Evolutionary conservation across 2,888 invertebrate genomes (phyloP), one percentile per base, ranked within the genome.

Genomic region (Caenorhabditis parvicauda): DNA sequence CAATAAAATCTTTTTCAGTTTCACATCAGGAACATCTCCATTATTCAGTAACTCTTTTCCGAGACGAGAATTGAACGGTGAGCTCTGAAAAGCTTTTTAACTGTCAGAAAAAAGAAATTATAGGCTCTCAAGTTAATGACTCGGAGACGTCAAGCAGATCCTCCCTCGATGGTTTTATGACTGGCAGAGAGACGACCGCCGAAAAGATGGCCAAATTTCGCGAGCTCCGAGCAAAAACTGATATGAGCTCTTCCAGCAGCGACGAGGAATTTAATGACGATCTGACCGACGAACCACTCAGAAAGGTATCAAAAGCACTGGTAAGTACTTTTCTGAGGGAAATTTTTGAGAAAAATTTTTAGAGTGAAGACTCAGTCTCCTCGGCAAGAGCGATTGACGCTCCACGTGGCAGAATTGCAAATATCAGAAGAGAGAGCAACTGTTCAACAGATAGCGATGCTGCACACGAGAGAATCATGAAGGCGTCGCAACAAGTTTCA

Each of bases 401-500:
- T 14, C 67, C 77, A 3, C 56, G 77, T 14, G 66, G 72, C 14
- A 55, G 77, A 17, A 63, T 77, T 4, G 77, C 75, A 14, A 74
- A 71, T 52, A 79, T 79, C 37, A 57, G 79, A 21, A 60, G 77
- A 2, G 79, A 79, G 45, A 76, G 76, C 29, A 76, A 70, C 53
- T 77, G 77, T 49, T 67, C 70, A 3, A 59, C 64, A 0, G 67
- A 70, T 42, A 67, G 50, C 43, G 72, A 72, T 41, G 68, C 70
- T 21, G 75, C 75, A 4, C 74, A 75, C 47, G 79, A 80, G 45
- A 63, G 73, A 21, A 46, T 76, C 14, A 52, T 78, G 21, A 75
- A 76, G 50, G 69, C 70, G 2, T 59, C 76, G 1, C 71, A 70
- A 37, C 61, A 69, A 24, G 78, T 80, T 9, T 74, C 77, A 0